These are phyloP conservation scores for Typhlichthys subterraneus DNA, from an alignment of 2,797 vertebrate genomes.

Conservation along the genomic window DNA sequence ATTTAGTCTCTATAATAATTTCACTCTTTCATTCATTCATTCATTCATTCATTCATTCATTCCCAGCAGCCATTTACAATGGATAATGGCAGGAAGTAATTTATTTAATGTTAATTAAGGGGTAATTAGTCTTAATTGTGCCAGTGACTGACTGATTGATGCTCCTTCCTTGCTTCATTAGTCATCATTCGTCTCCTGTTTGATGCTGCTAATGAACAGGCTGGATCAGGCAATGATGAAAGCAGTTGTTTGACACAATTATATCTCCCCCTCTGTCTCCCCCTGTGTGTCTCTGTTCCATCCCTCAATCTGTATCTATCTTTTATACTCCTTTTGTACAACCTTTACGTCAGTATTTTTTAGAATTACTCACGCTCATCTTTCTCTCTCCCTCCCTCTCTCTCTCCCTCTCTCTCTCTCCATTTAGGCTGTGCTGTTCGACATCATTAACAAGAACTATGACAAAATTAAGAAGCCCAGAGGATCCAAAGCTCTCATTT, in stretches of 20 bases:
- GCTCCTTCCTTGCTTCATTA: conserved; percentile 37
- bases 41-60: conserved; percentile 1
- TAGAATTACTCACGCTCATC: background rate
- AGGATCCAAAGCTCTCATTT: conserved; percentile 89
- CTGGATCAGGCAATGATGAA: conserved; percentile 50
- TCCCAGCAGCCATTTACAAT: conserved; percentile 14
- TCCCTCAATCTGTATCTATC: background rate
- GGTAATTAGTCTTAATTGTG: conserved; percentile 57
- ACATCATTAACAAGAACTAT: conserved; percentile 89
- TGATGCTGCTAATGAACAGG: conserved; percentile 50
- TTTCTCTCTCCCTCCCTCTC: background rate
- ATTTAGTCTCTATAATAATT: conserved; percentile 24
- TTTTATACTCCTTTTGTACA: background rate
- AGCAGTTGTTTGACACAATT: conserved; percentile 34
- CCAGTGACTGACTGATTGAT: conserved; percentile 50
- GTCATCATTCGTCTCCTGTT: conserved; percentile 46
- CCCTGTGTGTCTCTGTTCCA: conserved; percentile 21
- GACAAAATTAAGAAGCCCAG: conserved; percentile 92
- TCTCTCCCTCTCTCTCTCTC: conserved; percentile 5
- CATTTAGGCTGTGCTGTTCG: conserved; percentile 84
- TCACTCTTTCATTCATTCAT: background rate
- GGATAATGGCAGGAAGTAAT: conserved; percentile 26
- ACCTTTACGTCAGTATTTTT: background rate
- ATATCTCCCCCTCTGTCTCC: conserved; percentile 17
- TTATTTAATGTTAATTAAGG: conserved; percentile 39